These are phyloP conservation scores for Orbicella faveolata DNA, from an alignment of 64 coral and sea anemone species.

Conservation along the genomic window DNA sequence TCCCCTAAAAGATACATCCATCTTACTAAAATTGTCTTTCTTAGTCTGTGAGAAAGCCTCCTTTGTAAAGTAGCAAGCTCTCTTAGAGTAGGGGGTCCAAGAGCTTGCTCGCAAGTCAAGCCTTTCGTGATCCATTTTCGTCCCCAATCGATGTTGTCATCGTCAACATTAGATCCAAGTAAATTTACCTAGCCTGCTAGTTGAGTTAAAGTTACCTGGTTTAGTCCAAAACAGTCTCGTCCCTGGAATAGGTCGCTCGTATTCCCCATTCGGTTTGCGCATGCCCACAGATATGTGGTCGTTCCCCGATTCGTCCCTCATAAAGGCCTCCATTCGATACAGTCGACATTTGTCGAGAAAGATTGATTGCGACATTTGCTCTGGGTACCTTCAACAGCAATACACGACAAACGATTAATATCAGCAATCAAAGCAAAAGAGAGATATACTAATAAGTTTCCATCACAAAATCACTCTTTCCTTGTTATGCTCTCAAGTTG, in stretches of 20 bases:
- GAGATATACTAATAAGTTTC: too few relatives aligned
- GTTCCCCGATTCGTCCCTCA: neutral
- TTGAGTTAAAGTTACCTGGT: conserved; percentile 16
- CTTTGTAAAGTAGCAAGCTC: too few relatives aligned
- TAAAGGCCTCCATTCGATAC: conserved; percentile 39
- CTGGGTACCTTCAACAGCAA: conserved; percentile 30
- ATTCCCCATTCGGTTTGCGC: neutral
- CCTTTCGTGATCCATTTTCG: too few relatives aligned
- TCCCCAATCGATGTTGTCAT: too few relatives aligned
- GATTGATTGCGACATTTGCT: conserved; percentile 29
- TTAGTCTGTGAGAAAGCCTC: too few relatives aligned
- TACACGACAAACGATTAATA: neutral
- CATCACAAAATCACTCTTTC: fast-evolving
- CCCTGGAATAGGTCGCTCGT: conserved; percentile 34
- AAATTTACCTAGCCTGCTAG: too few relatives aligned
- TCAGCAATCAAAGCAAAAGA: neutral
- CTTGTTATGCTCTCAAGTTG: neutral
- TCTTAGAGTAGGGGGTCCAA: too few relatives aligned
- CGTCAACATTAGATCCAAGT: too few relatives aligned
- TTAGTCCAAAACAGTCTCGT: conserved; percentile 49
- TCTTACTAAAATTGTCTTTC: too few relatives aligned
- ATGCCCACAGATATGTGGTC: conserved; percentile 66
- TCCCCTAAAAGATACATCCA: too few relatives aligned
- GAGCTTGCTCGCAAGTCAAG: too few relatives aligned
- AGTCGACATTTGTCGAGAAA: conserved; percentile 39